phyloP scores from a whole-genome alignment of 2,113 vertebrate genomes.

The Notothenia rossii region DNA sequence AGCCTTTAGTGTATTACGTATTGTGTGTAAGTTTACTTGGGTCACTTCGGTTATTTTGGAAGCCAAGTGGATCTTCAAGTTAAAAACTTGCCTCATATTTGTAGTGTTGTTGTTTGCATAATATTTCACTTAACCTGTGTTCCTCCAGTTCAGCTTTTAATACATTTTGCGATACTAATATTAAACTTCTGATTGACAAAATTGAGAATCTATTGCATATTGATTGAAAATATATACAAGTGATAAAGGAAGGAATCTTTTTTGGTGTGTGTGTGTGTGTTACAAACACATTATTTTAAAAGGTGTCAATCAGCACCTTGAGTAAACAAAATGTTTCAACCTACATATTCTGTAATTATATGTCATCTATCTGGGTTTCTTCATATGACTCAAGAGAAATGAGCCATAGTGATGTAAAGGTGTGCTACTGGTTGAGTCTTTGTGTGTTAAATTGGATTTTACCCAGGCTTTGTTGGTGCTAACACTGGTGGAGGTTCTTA shows the following conservation, averaged over 20 bases:
- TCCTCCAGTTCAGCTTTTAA: conserved; percentile 7
- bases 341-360: neutral
- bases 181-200: neutral
- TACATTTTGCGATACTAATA: conserved; percentile 6
- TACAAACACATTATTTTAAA: too few species aligned
- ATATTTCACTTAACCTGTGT: conserved; percentile 3
- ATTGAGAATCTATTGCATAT: neutral
- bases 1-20: neutral
- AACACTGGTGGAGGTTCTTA: conserved; percentile 64
- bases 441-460: neutral
- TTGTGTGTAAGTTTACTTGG: too few species aligned
- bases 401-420: neutral
- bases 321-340: neutral
- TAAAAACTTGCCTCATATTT: neutral
- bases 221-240: neutral
- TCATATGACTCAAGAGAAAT: neutral
- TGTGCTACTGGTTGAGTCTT: conserved; percentile 7
- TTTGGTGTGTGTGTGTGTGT: too few species aligned
- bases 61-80: too few species aligned
- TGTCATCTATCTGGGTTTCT: neutral
- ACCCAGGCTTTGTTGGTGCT: conserved; percentile 35
- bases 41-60: neutral
- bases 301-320: conserved; percentile 18
- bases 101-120: neutral
- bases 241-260: too few species aligned